These are phyloP conservation scores for Thalassoma bifasciatum DNA, from an alignment of 2,113 vertebrate genomes.

Conservation along the genomic window DNA sequence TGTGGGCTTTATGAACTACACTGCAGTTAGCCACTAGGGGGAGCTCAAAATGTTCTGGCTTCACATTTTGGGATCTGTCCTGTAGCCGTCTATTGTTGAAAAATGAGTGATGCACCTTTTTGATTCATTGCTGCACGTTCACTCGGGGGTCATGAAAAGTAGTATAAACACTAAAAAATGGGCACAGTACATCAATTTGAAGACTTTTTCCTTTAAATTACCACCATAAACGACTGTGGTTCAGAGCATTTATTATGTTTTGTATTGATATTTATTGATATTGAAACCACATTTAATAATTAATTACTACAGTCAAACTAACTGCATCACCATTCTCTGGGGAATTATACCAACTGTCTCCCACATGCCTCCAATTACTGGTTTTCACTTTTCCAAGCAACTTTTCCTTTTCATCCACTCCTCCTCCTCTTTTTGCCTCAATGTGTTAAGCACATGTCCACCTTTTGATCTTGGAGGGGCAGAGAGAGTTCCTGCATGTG, in stretches of 20 bases:
- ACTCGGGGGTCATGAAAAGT: too few species aligned
- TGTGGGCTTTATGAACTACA: too few species aligned
- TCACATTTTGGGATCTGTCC: too few species aligned
- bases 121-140: too few species aligned
- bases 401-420: slow-evolving; percentile 10
- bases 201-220: background rate
- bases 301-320: slow-evolving; percentile 7
- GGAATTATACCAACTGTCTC: slow-evolving; percentile 2
- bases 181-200: background rate
- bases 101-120: too few species aligned
- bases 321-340: background rate
- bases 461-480: slow-evolving; percentile 51
- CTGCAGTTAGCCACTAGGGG: too few species aligned
- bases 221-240: background rate
- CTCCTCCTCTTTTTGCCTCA: slow-evolving; percentile 27
- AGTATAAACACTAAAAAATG: too few species aligned
- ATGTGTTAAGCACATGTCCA: slow-evolving; percentile 72
- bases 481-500: slow-evolving; percentile 48
- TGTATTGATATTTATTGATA: background rate
- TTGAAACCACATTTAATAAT: slow-evolving; percentile 22
- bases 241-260: slow-evolving; percentile 1
- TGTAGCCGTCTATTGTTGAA: too few species aligned
- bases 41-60: too few species aligned
- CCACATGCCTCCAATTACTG: slow-evolving; percentile 56
- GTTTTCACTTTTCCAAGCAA: slow-evolving; percentile 23